phyloP scores from a whole-genome alignment of 2,797 vertebrate genomes.

The Apogon talboti region DNA sequence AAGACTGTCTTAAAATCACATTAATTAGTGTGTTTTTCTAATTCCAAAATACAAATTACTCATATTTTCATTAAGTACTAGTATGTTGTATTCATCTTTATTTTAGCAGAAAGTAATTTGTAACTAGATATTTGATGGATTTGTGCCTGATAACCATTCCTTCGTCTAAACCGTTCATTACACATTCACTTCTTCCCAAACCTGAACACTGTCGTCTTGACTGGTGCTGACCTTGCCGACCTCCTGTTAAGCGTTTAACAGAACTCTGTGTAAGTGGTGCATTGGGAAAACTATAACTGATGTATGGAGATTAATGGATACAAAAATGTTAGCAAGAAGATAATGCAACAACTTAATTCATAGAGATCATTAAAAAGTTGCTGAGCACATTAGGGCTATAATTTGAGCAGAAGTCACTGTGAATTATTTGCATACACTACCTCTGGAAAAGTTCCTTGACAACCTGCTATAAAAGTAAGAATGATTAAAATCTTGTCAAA shows the following conservation, averaged over 20 bases:
- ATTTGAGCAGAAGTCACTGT: neutral
- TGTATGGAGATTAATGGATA: neutral
- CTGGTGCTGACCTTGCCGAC: neutral
- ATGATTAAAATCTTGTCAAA: constrained; percentile 31
- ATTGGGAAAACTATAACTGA: no score
- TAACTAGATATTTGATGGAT: no score
- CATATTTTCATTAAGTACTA: no score
- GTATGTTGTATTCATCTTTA: no score
- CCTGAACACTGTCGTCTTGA: neutral
- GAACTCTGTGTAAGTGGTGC: no score
- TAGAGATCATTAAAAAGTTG: neutral
- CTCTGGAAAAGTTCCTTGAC: neutral
- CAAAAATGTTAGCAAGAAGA: neutral
- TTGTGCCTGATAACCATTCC: no score
- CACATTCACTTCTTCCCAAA: neutral
- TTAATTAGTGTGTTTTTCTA: no score
- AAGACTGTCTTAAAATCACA: no score
- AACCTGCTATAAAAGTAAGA: constrained; percentile 14
- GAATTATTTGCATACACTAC: neutral
- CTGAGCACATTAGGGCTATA: neutral
- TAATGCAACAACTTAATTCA: neutral
- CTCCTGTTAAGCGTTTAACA: no score
- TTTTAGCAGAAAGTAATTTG: no score
- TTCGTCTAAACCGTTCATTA: no score
- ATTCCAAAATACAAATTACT: no score